Evolutionary conservation across 2,888 invertebrate species (phyloP), one percentile per base, ranked within the genome.

Genomic region (Ferrisia virgata): DNA sequence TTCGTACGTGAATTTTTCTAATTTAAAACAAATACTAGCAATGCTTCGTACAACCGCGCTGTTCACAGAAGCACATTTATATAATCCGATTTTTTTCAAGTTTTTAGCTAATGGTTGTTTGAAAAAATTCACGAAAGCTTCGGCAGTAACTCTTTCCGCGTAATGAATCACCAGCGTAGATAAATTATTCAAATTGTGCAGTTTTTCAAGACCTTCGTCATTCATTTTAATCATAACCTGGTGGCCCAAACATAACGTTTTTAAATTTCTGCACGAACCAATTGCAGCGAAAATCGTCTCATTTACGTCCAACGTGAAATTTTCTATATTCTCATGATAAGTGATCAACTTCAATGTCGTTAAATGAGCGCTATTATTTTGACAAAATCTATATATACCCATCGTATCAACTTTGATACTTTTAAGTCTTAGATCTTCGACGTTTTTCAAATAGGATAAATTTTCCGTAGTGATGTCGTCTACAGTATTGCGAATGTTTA

Each of bases 1-100:
- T n/a, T 83, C 83, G 39, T 72, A 83, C 2, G 76, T 83, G 31
- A 83, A 83, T 31, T 83, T 83, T 25, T 83, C 72, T 28, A 83
- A 76, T 4, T 47, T 15, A 2, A 15, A 15, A 43, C 83, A 83
- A 11, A 9, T 39, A 9, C 25, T 47, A 25, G 83, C 72, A 11
- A 83, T 47, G 13, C 40, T 72, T 33, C 83, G 39, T 8, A 83
- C 8, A 40, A 83, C 83, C n/a, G 43, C 33, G 31, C 25, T 83
- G 18, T 69, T 76, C 15, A 83, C 47, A 31, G 28, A 72, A 6
- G 43, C 22, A 33, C 83, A 83, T 43, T 72, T 39, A 22, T 76
- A 72, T 28, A 83, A 28, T 18, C 43, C 25, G 18, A 83, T 43
- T 76, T 83, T 83, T 5, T 25, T 64, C 40, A 83, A 22, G 11